Evolutionary conservation across 2,888 invertebrate species (phyloP).

Genomic region (Listrodromus nycthemerus): DNA sequence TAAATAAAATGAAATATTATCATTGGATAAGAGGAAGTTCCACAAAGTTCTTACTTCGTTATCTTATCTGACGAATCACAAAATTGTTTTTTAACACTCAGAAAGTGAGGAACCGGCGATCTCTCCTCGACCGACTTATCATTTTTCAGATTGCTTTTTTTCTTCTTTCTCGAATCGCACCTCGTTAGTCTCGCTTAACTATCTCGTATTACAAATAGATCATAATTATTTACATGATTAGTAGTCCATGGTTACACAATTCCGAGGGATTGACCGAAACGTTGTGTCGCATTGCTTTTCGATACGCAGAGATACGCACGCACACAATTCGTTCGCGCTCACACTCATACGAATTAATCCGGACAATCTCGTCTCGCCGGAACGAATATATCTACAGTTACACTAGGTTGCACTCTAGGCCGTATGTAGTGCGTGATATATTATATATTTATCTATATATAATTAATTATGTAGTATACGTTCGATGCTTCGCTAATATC

Average conservation of each 20-base stretch:
- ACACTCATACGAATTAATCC: constrained; percentile 12
- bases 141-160: constrained; percentile 48
- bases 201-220: constrained; percentile 68
- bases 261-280: constrained; percentile 48
- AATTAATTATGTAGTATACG: constrained; percentile 41
- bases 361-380: constrained; percentile 49
- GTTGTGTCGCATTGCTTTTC: constrained; percentile 34
- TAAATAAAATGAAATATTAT: not conserved
- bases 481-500: constrained; percentile 32
- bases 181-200: constrained; percentile 56
- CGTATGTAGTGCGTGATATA: constrained; percentile 57
- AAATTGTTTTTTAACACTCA: constrained; percentile 22
- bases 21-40: not conserved
- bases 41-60: constrained; percentile 17
- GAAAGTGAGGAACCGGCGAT: not conserved
- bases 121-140: constrained; percentile 23
- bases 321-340: not conserved
- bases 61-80: constrained; percentile 18
- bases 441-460: constrained; percentile 11
- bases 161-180: constrained; percentile 42
- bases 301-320: not conserved
- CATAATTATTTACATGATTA: constrained; percentile 66
- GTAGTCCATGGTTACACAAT: constrained; percentile 59
- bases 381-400: constrained; percentile 48
- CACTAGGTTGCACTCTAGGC: constrained; percentile 59